These are phyloP conservation scores for Macropodus opercularis DNA, from an alignment of 2,797 vertebrate genomes.

Conservation along the genomic window DNA sequence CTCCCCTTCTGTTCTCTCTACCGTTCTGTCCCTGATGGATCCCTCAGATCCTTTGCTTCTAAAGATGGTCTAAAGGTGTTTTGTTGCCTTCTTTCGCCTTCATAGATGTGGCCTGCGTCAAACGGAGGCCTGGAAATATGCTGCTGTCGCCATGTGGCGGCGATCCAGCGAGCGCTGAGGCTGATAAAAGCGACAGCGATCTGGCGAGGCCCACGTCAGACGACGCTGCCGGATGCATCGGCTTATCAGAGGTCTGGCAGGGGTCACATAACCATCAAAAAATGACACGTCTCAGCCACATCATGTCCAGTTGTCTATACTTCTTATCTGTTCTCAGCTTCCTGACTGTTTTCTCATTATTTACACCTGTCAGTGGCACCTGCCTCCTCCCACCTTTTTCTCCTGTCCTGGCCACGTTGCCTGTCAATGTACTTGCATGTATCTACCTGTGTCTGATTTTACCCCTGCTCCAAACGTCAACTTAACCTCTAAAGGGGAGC, in stretches of 20 bases:
- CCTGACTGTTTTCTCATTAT: too few relatives aligned
- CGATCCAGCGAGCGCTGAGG: conserved; percentile 37
- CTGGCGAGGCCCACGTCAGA: conserved; percentile 31
- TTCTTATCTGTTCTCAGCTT: too few relatives aligned
- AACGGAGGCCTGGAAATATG: conserved; percentile 27
- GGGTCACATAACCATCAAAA: conserved; percentile 27
- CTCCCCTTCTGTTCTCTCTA: conserved; percentile 1
- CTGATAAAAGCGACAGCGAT: conserved; percentile 59
- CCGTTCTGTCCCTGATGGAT: conserved; percentile 15
- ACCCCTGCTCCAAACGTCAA: too few relatives aligned
- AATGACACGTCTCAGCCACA: too few relatives aligned
- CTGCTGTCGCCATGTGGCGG: conserved; percentile 25
- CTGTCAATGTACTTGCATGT: too few relatives aligned
- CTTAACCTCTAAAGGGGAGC: too few relatives aligned
- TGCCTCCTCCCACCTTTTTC: too few relatives aligned
- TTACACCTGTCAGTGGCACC: too few relatives aligned
- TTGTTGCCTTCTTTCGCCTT: conserved; percentile 58
- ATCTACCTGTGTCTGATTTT: too few relatives aligned
- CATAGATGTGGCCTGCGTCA: conserved; percentile 56
- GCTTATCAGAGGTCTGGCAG: conserved; percentile 19
- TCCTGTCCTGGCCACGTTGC: too few relatives aligned
- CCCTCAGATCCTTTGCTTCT: conserved; percentile 63
- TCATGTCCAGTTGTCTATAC: too few relatives aligned
- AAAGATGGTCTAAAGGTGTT: conserved; percentile 57
- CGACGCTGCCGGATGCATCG: conserved; percentile 24